Base-by-base conservation (phyloP, 2,113 vertebrate species). In the Sitta europaea region DNA sequence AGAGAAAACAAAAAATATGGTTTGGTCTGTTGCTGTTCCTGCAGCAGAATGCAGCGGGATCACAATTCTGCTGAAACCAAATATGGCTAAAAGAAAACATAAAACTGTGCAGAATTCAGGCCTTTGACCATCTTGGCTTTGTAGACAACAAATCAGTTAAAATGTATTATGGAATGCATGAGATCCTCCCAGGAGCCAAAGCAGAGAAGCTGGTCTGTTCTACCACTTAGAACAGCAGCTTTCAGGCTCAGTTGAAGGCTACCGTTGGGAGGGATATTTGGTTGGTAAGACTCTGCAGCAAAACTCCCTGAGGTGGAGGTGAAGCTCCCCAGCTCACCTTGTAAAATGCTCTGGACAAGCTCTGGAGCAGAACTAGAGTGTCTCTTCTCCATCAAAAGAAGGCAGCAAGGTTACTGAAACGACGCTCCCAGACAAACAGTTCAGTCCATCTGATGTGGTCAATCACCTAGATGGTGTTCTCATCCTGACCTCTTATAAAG, bases 241-340 rank as follows among this genome's bases (percentile, higher is more conserved):
- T 65, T 15, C 21, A 66, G 76, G 12, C 16, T 83, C 0, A 1
- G 0, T 1, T 18, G 42, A 72, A 70, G 22, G 28, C 12, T 9
- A 2, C 23, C 38, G 6, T 10, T 3, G 1, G 23, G 17, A 83
- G 5, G 9, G 40, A 7, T 0, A 1, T 6, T 1, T 1, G 14
- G 7, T 10, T 35, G 29, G 14, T 14, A 33, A 33, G 5, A 57
- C 21, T 14, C 9, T 27, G 20, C 9, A 78, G 50, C 1, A 2
- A 18, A 80, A 62, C 10, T 40, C 29, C 6, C 5, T 0, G 12
- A 47, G 10, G 12, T 6, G 8, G 8, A 29, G 2, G 5, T 2
- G 1, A 77, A 95, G 23, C 6, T 63, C 7, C 11, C 15, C 20
- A 66, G 47, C 11, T 74, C 19, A 57, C 8, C 5, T 8, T 1